Percentiles rank a stretch among this genome's conserved stretches.
phyloP scores from a whole-genome alignment of 2,797 vertebrate species.

The Erethizon dorsatum region DNA sequence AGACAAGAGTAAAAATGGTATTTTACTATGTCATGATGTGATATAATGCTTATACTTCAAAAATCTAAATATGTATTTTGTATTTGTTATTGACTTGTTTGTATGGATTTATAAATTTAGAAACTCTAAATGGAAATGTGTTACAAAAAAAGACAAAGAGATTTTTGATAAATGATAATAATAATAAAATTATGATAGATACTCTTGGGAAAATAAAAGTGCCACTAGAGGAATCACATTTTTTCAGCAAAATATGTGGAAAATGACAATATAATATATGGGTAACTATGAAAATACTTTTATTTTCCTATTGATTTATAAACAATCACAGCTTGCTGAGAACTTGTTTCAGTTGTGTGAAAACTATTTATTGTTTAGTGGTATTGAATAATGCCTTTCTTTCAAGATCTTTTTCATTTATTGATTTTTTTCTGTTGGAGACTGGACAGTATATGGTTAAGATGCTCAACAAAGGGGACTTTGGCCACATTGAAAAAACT shows the following conservation, averaged over 20 bases:
- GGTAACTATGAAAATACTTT: neutral
- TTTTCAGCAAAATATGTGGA: neutral
- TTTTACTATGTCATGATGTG: neutral
- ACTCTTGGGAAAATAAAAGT: slow-evolving; percentile 8
- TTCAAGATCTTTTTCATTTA: neutral
- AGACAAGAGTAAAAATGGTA: neutral
- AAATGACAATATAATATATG: neutral
- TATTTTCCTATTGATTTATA: neutral
- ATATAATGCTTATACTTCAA: neutral
- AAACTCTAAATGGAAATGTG: neutral
- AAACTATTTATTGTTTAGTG: neutral
- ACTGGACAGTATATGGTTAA: too few relatives aligned
- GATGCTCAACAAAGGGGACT: too few relatives aligned
- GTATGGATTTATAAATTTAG: neutral
- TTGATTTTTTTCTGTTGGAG: neutral
- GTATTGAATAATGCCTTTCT: neutral
- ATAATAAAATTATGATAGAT: neutral
- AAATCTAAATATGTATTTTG: neutral
- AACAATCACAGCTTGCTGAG: neutral
- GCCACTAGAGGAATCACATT: neutral
- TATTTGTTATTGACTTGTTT: neutral
- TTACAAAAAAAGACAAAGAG: neutral
- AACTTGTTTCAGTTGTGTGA: neutral
- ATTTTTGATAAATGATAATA: neutral
- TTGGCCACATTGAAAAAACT: neutral